Evolutionary conservation across 2,113 vertebrate genomes (phyloP).

Genomic region (Psophia crepitans): DNA sequence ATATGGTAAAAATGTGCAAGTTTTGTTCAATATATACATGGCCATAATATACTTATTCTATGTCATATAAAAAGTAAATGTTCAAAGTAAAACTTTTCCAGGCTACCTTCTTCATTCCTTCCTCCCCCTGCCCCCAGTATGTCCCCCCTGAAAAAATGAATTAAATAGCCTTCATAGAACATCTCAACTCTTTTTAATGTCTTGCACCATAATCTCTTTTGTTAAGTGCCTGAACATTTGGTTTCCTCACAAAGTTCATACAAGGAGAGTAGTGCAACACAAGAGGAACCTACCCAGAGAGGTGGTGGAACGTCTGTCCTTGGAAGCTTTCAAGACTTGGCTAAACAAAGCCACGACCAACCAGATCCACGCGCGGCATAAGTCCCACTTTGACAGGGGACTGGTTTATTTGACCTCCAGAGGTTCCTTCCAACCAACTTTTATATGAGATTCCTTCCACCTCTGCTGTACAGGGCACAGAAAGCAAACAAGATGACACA

Average conservation of each 20-base stretch:
- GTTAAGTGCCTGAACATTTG: background rate
- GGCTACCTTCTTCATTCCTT: background rate
- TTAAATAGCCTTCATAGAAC: background rate
- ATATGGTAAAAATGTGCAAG: background rate
- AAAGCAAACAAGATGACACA: background rate
- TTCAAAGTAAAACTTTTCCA: background rate
- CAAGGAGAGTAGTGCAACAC: background rate
- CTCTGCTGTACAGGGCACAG: background rate
- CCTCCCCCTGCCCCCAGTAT: fast-evolving
- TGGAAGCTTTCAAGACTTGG: background rate
- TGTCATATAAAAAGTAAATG: background rate
- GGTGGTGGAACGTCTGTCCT: background rate
- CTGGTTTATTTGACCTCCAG: background rate
- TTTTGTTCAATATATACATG: background rate
- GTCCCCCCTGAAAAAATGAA: background rate
- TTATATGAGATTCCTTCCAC: background rate
- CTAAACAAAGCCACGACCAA: background rate
- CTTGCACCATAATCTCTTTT: background rate
- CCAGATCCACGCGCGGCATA: background rate
- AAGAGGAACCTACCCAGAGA: background rate
- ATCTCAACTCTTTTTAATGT: background rate
- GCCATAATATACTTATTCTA: background rate
- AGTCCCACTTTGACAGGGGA: background rate
- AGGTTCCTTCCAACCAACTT: background rate
- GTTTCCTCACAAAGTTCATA: background rate